Percentiles rank a stretch among this genome's conserved stretches.
phyloP scores from a whole-genome alignment of 2,113 vertebrate genomes.

The Pseudonaja textilis region DNA sequence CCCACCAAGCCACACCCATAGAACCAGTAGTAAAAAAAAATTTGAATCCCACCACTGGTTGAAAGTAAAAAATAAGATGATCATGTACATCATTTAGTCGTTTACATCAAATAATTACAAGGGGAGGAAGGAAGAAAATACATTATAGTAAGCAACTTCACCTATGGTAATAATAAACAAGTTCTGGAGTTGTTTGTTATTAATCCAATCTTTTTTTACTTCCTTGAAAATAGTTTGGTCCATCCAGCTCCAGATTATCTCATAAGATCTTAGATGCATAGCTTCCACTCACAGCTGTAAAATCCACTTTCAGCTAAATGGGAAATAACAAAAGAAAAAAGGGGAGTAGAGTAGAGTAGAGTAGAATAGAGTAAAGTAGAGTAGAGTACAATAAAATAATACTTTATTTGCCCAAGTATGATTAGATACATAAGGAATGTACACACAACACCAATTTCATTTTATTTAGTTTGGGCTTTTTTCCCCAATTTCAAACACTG shows the following conservation, averaged over 20 bases:
- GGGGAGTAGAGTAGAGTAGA: too few relatives aligned
- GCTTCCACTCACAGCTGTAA: background rate
- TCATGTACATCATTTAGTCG: background rate
- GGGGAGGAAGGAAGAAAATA: background rate
- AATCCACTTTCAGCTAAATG: background rate
- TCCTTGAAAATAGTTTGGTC: background rate
- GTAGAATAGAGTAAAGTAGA: too few relatives aligned
- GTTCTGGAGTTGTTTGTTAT: background rate
- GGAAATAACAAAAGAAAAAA: background rate
- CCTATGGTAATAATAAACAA: background rate
- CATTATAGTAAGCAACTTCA: background rate
- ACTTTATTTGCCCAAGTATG: background rate
- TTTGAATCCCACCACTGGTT: background rate
- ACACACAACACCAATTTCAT: background rate
- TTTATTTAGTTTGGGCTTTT: background rate
- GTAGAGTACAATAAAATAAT: background rate
- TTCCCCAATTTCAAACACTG: background rate
- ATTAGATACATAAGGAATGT: background rate
- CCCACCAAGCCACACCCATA: too few relatives aligned
- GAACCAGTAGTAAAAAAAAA: too few relatives aligned
- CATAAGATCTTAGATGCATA: background rate
- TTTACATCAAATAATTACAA: background rate
- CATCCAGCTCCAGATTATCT: background rate
- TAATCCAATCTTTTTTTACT: background rate
- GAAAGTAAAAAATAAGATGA: background rate